Evolutionary conservation across 2,113 vertebrate genomes (phyloP), one percentile per base, ranked within the genome.

Genomic region (Trinectes maculatus): DNA sequence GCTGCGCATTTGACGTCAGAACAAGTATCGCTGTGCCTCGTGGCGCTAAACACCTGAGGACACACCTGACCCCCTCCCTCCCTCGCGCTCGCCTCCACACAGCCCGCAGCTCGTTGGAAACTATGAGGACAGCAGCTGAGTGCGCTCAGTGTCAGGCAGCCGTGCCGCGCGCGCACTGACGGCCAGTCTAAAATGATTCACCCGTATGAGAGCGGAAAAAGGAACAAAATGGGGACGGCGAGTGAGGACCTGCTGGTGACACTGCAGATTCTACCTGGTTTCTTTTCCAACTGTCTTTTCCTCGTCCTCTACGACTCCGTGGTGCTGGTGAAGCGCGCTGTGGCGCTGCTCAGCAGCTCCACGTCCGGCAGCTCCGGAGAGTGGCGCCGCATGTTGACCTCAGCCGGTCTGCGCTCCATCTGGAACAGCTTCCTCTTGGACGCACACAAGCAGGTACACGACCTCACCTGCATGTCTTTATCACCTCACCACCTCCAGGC

Each of bases 211-310:
- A 6, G 59, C 46, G 47, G 39, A 54, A 28, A 43, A 2, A 42
- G 36, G 24, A 10, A 55, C n/a, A 36, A 31, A 1, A 99, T 98
- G 97, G 94, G 95, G 55, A 92, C 94, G 89, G 92, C 95, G 74
- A 95, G 96, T 54, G 94, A 95, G 88, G 95, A 98, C 90, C 89
- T 98, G 93, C 85, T 97, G 78, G 95, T 98, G 80, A 95, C 95
- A 44, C 93, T 99, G 70, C 97, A 98, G 89, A 98, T 99, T 47
- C 89, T 99, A 81, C 97, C 97, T 16, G 95, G 95, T 8, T 98
- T 99, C 89, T 98, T 99, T 88, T 98, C 97, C 76, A 99, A 98
- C 89, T 99, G 96, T 86, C 94, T 99, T 28, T 98, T 99, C 88
- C 93, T 98, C 59, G 97, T 95, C 31, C 94, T 98, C 19, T 98